Evolutionary conservation across 2,113 vertebrate species (phyloP).

Genomic region (Chauna torquata): DNA sequence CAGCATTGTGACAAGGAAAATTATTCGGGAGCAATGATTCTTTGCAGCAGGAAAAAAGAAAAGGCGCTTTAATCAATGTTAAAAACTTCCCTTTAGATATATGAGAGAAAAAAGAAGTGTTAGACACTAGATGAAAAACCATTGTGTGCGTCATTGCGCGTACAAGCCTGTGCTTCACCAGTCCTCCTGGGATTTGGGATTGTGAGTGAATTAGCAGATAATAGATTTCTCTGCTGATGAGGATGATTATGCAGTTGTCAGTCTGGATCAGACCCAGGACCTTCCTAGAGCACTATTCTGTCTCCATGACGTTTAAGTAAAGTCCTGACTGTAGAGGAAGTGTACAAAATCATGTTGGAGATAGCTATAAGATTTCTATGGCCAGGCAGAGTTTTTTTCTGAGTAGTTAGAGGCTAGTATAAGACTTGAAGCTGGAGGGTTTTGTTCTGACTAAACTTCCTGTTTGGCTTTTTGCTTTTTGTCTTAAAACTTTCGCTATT

Average conservation of each 20-base stretch:
- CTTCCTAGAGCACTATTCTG: background rate
- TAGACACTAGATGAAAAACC: background rate
- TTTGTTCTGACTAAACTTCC: background rate
- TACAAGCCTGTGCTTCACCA: background rate
- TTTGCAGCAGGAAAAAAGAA: background rate
- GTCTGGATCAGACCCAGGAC: background rate
- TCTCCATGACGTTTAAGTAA: background rate
- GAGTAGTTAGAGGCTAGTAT: background rate
- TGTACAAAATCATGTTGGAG: fast-evolving
- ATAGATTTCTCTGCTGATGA: background rate
- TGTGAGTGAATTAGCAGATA: background rate
- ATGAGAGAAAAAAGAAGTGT: background rate
- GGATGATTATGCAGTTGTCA: background rate
- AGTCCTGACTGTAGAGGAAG: background rate
- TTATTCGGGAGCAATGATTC: background rate
- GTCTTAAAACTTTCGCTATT: background rate
- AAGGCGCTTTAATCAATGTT: background rate
- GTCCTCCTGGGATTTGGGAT: background rate
- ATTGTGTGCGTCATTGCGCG: fast-evolving
- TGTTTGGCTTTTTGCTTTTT: background rate
- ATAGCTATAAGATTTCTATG: background rate
- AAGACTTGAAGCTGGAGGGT: background rate
- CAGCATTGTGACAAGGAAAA: background rate
- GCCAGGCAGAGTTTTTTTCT: background rate
- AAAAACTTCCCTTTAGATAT: background rate